phyloP scores from a whole-genome alignment of 2,888 invertebrate genomes.

The Timema podura region DNA sequence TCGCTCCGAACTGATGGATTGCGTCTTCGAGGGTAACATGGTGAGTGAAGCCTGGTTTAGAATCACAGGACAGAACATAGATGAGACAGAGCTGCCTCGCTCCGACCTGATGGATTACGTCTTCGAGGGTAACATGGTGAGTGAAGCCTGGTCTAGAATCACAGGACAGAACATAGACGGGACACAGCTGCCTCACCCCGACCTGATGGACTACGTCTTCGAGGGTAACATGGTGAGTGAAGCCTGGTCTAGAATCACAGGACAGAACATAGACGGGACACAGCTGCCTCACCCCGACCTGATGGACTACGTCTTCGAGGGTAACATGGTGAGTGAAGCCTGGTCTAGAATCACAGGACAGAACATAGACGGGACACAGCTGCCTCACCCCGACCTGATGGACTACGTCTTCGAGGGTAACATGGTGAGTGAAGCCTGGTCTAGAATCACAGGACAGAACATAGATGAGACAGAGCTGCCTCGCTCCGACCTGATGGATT shows the following conservation, averaged over 20 bases:
- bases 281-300: no score
- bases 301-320: no score
- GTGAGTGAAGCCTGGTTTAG: no score
- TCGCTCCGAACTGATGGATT: no score
- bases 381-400: conserved; percentile 81
- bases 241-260: no score
- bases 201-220: conserved; percentile 87
- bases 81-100: conserved; percentile 73
- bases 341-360: no score
- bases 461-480: conserved; percentile 76
- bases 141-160: background rate
- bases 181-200: conserved; percentile 73
- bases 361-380: conserved; percentile 77
- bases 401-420: conserved; percentile 87
- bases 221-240: conserved; percentile 75
- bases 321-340: no score
- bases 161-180: conserved; percentile 55
- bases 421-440: conserved; percentile 55
- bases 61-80: no score
- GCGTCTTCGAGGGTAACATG: no score
- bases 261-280: no score
- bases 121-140: conserved; percentile 83
- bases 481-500: conserved; percentile 83
- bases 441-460: no score
- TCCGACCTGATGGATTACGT: conserved; percentile 88